These are phyloP conservation scores for Cremastobaeus sp. DNA, from an alignment of 2,888 invertebrate species.

Conservation along the genomic window DNA sequence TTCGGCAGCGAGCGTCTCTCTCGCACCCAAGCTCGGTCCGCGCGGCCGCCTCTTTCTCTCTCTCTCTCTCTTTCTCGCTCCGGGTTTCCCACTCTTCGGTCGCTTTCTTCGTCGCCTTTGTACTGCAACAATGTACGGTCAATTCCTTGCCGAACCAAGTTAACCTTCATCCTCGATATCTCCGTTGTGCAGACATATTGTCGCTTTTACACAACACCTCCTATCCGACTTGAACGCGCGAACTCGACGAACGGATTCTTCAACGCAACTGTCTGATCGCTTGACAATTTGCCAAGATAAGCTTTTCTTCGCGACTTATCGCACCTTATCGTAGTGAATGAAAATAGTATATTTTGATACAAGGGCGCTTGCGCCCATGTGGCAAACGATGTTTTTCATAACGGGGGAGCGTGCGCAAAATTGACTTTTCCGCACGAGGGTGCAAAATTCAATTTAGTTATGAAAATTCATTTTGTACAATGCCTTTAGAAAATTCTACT, in stretches of 20 bases:
- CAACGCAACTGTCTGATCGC: too few relatives aligned
- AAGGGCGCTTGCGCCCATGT: too few relatives aligned
- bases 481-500: too few relatives aligned
- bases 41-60: not conserved
- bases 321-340: too few relatives aligned
- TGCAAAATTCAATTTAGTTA: too few relatives aligned
- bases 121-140: constrained; percentile 56
- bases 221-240: constrained; percentile 8
- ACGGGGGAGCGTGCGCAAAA: too few relatives aligned
- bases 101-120: constrained; percentile 47
- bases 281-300: too few relatives aligned
- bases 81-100: constrained; percentile 34
- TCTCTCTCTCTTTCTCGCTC: constrained; percentile 25
- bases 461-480: too few relatives aligned
- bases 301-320: too few relatives aligned
- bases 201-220: constrained; percentile 51
- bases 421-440: too few relatives aligned
- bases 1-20: constrained; percentile 34
- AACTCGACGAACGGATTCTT: not conserved
- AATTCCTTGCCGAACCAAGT: constrained; percentile 44
- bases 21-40: constrained; percentile 17
- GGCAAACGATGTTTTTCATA: too few relatives aligned
- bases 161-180: constrained; percentile 58
- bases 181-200: constrained; percentile 58
- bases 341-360: too few relatives aligned